Base-by-base conservation (phyloP, 2,797 vertebrate genomes). In the Melanogrammus aeglefinus region DNA sequence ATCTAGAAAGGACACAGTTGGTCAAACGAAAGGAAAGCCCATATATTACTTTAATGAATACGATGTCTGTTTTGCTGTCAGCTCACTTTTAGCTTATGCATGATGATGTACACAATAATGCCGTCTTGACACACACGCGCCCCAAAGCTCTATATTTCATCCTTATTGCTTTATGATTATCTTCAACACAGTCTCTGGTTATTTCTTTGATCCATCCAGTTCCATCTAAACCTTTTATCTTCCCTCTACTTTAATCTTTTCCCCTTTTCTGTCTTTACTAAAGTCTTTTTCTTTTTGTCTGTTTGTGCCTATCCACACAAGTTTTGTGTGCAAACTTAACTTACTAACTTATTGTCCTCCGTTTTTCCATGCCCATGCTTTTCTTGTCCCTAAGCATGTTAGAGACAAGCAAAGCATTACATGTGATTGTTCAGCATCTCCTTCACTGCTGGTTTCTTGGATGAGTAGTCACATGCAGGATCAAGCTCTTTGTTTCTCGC, bases 371-470 rank as follows among this genome's bases (percentile, higher is more conserved):
- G 39, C 14, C 39, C 8, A 5, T 27, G n/a, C 27, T 66, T 66
- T 13, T 74, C 14, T 33, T 41, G 70, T 73, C 18, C 16, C 8
- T 63, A 76, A 76, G 75, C 75, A 63, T 39, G 24, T 76, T 79
- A 66, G 35, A 21, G 57, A 76, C 47, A 80, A 80, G 39, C 9
- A 18, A 36, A 63, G 51, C 36, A 39, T 76, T 76, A 74, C 73
- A 80, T 76, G 75, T 73, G 75, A 76, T 80, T 75, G 74, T 75
- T 70, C 33, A 74, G 16, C 24, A 16, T 35, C 74, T 41, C 33
- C 47, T 21, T 39, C 72, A 51, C 41, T 72, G 69, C 29, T 3
- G 63, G 24, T 72, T 38, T 66, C 75, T 66, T 70, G 18, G 33
- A 35, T 36, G 41, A 29, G 71, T 57, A 29, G 9, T 21, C 31